phyloP scores from a whole-genome alignment of 2,797 vertebrate species.

The Sternotherus odoratus region DNA sequence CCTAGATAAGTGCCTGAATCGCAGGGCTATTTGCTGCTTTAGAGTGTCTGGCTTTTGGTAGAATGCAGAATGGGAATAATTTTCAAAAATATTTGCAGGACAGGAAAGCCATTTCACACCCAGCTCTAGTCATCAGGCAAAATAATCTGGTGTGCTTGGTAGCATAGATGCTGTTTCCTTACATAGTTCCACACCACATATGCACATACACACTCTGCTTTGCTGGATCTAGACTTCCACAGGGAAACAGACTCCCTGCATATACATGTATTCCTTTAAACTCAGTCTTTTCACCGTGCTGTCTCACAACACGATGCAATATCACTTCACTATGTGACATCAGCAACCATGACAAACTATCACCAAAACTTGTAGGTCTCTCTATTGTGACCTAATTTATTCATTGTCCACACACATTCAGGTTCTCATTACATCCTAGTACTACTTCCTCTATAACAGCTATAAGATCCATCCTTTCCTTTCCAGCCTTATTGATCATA shows the following conservation, averaged over 20 bases:
- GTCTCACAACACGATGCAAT: not conserved
- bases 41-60: too few species aligned
- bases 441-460: not conserved
- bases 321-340: not conserved
- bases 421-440: not conserved
- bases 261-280: not conserved
- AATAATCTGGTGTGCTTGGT: not conserved
- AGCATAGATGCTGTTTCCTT: not conserved
- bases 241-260: not conserved
- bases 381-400: not conserved
- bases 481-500: not conserved
- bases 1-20: not conserved
- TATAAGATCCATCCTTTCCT: not conserved
- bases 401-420: not conserved
- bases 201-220: not conserved
- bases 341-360: not conserved
- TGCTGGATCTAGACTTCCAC: not conserved
- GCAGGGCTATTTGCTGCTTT: not conserved
- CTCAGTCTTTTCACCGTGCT: not conserved
- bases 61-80: not conserved
- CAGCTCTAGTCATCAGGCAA: not conserved
- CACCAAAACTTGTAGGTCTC: not conserved
- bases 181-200: not conserved
- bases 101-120: not conserved
- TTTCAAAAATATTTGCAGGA: not conserved